Conservation (phyloP, 2,888 invertebrate genomes). For the Clunio marinus region DNA sequence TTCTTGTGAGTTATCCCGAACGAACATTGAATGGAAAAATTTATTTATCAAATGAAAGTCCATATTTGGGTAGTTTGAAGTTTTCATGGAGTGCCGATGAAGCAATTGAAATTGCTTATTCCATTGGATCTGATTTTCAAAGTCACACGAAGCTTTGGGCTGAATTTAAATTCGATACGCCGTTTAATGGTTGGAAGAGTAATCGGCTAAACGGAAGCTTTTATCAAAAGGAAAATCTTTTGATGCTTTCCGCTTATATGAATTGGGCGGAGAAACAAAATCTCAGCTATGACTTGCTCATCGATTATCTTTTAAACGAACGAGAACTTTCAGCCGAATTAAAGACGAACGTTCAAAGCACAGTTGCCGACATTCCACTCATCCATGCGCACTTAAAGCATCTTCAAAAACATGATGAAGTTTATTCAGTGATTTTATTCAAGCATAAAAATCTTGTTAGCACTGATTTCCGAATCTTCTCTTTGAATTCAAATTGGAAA, state of each 20-base stretch:
- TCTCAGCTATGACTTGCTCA: conserved; percentile 55
- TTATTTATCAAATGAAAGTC: conserved; percentile 52
- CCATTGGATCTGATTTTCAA: conserved; percentile 56
- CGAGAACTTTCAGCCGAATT: conserved; percentile 53
- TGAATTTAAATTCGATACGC: conserved; percentile 55
- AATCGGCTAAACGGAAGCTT: conserved; percentile 55
- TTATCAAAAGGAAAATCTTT: conserved; percentile 53
- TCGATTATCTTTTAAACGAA: conserved; percentile 52
- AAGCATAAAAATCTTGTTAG: conserved; percentile 50
- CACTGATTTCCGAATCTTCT: conserved; percentile 55
- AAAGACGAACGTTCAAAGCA: conserved; percentile 56
- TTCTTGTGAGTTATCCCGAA: conserved; percentile 71
- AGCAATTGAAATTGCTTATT: conserved; percentile 58
- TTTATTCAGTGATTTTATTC: conserved; percentile 54
- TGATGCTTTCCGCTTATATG: conserved; percentile 55
- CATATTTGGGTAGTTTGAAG: conserved; percentile 52
- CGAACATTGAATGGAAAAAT: conserved; percentile 66
- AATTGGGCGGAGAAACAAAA: conserved; percentile 60
- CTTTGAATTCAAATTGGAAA: conserved; percentile 68
- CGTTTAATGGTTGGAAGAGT: conserved; percentile 57
- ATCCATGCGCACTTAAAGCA: conserved; percentile 57
- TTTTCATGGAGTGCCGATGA: conserved; percentile 69
- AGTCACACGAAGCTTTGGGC: conserved; percentile 51
- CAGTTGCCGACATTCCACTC: conserved; percentile 57
- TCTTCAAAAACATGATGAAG: conserved; percentile 52